Evolutionary conservation across 2,888 invertebrate species (phyloP).

Genomic region (Himalopsyche japonica): DNA sequence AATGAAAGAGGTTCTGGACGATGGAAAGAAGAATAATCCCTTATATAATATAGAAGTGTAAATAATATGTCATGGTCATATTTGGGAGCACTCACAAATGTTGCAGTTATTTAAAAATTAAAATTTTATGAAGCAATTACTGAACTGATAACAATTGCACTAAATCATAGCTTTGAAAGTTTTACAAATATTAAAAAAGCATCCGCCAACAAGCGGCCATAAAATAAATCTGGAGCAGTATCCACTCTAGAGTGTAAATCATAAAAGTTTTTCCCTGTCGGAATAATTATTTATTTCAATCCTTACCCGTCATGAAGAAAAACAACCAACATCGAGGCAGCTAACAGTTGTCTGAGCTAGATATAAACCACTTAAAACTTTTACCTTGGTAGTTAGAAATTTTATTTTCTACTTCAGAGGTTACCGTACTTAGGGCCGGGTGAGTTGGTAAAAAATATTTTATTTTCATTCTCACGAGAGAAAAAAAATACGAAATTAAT

Average conservation of each 20-base stretch:
- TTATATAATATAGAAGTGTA: too few relatives aligned
- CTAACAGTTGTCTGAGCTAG: conserved; percentile 25
- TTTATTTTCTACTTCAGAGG: conserved; percentile 38
- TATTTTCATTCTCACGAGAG: neutral
- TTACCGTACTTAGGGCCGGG: conserved; percentile 24
- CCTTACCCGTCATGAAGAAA: conserved; percentile 1
- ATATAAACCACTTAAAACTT: conserved; percentile 40
- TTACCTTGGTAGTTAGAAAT: conserved; percentile 30
- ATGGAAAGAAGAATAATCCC: too few relatives aligned
- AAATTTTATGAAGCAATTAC: too few relatives aligned
- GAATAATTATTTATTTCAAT: conserved; percentile 20
- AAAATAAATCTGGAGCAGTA: neutral
- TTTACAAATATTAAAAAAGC: neutral
- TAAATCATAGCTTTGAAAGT: too few relatives aligned
- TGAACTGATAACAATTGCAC: too few relatives aligned
- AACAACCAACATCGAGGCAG: conserved; percentile 4
- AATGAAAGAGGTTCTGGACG: too few relatives aligned
- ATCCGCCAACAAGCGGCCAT: neutral
- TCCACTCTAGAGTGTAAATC: neutral
- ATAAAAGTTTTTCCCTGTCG: neutral
- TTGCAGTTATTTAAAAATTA: too few relatives aligned
- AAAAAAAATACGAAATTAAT: too few relatives aligned
- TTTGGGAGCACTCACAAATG: too few relatives aligned
- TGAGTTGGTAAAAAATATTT: neutral
- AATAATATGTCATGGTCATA: too few relatives aligned